phyloP scores from a whole-genome alignment of 2,797 vertebrate species.

The Muscicapa striata region DNA sequence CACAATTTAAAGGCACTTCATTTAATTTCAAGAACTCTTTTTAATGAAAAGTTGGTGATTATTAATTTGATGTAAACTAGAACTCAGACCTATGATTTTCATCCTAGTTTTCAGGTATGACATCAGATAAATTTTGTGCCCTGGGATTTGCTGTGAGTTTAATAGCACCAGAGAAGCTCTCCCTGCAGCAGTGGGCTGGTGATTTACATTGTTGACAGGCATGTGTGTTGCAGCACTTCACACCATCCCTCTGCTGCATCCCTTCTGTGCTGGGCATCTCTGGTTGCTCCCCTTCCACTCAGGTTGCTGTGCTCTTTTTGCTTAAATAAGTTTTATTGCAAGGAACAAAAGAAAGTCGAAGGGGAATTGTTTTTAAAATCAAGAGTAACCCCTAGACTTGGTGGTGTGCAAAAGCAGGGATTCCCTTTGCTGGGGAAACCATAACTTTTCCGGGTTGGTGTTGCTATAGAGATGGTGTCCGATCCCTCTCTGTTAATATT shows the following conservation, averaged over 20 bases:
- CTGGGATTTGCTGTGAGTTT: neutral
- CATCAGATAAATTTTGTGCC: neutral
- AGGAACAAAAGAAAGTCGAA: slow-evolving; percentile 61
- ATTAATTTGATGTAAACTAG: neutral
- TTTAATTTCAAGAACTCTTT: neutral
- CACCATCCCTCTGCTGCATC: slow-evolving; percentile 78
- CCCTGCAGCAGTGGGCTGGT: neutral
- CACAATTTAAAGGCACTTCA: neutral
- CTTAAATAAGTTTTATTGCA: slow-evolving; percentile 74
- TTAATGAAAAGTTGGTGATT: neutral
- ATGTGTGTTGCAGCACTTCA: slow-evolving; percentile 31
- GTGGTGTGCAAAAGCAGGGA: neutral
- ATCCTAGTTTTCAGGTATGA: neutral
- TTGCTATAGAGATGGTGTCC: slow-evolving; percentile 90
- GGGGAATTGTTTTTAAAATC: neutral
- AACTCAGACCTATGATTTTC: neutral
- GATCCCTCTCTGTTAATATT: slow-evolving; percentile 83
- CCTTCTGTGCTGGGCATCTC: neutral
- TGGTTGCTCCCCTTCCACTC: slow-evolving; percentile 66
- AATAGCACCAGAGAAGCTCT: slow-evolving; percentile 23
- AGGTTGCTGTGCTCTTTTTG: slow-evolving; percentile 62
- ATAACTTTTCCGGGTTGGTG: slow-evolving; percentile 75
- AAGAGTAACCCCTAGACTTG: neutral
- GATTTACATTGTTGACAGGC: slow-evolving; percentile 73
- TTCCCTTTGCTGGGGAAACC: slow-evolving; percentile 73